These are phyloP conservation scores for Spilosoma lubricipeda DNA, from an alignment of 2,888 invertebrate species.

Conservation along the genomic window DNA sequence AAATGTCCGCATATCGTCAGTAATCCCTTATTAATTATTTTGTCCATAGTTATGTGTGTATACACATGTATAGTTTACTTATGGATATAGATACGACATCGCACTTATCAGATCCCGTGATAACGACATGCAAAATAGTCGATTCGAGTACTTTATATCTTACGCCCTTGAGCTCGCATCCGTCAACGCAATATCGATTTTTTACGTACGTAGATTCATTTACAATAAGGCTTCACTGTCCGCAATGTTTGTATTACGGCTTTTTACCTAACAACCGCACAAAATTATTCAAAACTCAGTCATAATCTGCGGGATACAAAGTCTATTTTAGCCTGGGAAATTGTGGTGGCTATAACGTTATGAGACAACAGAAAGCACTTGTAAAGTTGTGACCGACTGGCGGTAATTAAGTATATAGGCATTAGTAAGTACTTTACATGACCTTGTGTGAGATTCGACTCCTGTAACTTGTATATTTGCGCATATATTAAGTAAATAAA, in stretches of 20 bases:
- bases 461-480: constrained; percentile 31
- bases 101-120: constrained; percentile 19
- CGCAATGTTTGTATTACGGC: constrained; percentile 56
- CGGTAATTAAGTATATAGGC: constrained; percentile 71
- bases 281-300: constrained; percentile 51
- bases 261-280: constrained; percentile 51
- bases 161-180: constrained; percentile 76
- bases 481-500: constrained; percentile 13
- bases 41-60: background rate
- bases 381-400: constrained; percentile 59
- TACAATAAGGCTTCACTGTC: constrained; percentile 79
- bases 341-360: constrained; percentile 42
- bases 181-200: constrained; percentile 82
- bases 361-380: constrained; percentile 31
- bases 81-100: background rate
- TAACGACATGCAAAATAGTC: constrained; percentile 50
- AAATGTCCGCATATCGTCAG: background rate
- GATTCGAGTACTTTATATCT: constrained; percentile 58
- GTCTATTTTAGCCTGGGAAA: constrained; percentile 30
- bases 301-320: constrained; percentile 40
- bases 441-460: constrained; percentile 72
- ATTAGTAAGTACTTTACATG: constrained; percentile 56
- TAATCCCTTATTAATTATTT: background rate
- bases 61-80: background rate
- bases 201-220: constrained; percentile 78